These are phyloP conservation scores for Gymnothorax reevesii DNA, from an alignment of 2,797 vertebrate species.

Conservation along the genomic window DNA sequence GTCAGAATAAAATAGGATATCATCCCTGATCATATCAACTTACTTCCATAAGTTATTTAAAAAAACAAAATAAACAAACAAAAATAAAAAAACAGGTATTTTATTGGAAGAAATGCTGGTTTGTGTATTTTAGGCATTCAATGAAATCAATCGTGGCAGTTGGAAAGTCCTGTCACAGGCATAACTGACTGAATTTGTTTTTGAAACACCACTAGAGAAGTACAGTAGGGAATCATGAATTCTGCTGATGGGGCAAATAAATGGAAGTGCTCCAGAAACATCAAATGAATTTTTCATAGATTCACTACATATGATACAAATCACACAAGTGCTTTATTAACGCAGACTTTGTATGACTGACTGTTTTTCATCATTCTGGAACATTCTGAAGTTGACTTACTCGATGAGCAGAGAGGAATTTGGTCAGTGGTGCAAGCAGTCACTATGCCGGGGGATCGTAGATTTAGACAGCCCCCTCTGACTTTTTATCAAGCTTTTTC, in stretches of 20 bases:
- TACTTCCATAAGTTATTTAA: neutral
- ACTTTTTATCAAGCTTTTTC: neutral
- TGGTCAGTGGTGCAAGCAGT: constrained; percentile 6
- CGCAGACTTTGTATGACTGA: constrained; percentile 12
- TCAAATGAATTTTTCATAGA: constrained; percentile 1
- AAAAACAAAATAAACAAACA: neutral
- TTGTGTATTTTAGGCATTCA: neutral
- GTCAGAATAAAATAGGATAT: neutral
- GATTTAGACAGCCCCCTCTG: neutral
- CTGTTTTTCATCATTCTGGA: constrained; percentile 20
- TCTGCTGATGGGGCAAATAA: constrained; percentile 26
- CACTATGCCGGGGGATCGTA: neutral
- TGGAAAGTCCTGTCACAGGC: constrained; percentile 6
- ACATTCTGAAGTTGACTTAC: constrained; percentile 19
- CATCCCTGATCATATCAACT: neutral
- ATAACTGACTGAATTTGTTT: constrained; percentile 21
- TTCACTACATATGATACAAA: constrained; percentile 15
- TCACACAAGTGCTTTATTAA: constrained; percentile 16
- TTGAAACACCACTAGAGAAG: neutral
- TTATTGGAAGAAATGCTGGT: neutral
- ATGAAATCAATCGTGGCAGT: constrained; percentile 2
- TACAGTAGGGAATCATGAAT: constrained; percentile 30
- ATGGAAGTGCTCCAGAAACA: constrained; percentile 31
- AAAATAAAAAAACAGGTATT: neutral
- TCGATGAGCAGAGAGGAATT: neutral